A percentile compares a stretch with the other conserved stretches of the same genome.
Evolutionary conservation across 1,140 invertebrate genomes (phyloP).

Genomic region (Periplaneta americana): DNA sequence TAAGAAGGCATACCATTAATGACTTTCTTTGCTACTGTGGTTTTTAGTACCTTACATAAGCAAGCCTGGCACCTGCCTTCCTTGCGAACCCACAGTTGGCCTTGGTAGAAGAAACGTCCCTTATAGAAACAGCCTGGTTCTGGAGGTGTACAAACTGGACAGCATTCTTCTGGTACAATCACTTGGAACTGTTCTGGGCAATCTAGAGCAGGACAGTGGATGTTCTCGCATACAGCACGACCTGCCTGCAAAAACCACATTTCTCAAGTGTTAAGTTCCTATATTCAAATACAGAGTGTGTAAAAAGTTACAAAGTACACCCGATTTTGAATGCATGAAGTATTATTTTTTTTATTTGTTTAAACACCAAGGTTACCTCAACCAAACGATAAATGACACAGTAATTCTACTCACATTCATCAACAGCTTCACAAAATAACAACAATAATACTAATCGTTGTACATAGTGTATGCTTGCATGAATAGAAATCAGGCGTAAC

Average conservation of each 20-base stretch:
- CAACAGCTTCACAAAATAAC: no score
- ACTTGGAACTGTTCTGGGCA: not conserved
- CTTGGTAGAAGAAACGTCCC: not conserved
- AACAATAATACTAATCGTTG: no score
- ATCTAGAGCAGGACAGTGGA: not conserved
- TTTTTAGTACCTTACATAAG: not conserved
- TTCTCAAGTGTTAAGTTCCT: not conserved
- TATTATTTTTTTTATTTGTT: no score
- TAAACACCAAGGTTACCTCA: no score
- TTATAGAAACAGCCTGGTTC: not conserved
- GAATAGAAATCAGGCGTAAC: no score
- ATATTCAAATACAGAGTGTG: not conserved
- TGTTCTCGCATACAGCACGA: not conserved
- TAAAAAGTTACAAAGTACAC: no score
- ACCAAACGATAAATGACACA: no score
- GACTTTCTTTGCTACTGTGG: no score
- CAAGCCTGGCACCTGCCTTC: constrained; percentile 10
- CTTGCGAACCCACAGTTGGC: constrained; percentile 7
- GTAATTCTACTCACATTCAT: no score
- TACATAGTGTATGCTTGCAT: no score
- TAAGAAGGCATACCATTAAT: no score
- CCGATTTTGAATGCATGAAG: no score
- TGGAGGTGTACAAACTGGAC: not conserved
- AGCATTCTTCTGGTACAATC: not conserved
- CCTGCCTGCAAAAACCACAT: not conserved